Evolutionary conservation across 2,113 vertebrate genomes (phyloP).

Genomic region (Clarias gariepinus): DNA sequence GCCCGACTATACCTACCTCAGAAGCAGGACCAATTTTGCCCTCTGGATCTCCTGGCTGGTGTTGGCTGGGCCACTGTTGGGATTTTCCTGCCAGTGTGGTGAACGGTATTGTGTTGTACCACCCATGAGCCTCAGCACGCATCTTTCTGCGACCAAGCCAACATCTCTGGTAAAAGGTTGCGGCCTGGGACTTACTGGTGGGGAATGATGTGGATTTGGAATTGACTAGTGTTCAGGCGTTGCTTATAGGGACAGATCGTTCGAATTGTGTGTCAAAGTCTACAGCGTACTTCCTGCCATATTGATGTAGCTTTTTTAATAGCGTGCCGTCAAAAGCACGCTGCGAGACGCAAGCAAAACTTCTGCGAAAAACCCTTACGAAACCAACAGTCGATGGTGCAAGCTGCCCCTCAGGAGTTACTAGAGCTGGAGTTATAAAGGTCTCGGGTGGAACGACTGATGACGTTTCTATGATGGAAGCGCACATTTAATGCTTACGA

Average conservation of each 20-base stretch:
- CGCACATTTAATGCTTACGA: not conserved
- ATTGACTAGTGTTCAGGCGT: not conserved
- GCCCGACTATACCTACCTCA: no score
- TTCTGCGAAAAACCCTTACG: not conserved
- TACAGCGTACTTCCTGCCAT: not conserved
- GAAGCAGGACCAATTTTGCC: not conserved
- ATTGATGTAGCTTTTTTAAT: not conserved
- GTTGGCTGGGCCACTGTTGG: not conserved
- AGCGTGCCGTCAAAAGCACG: not conserved
- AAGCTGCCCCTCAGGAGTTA: not conserved
- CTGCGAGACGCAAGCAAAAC: not conserved
- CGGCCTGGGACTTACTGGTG: not conserved
- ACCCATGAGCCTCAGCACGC: not conserved
- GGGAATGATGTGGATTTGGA: not conserved
- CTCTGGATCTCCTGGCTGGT: not conserved
- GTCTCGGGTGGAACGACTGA: not conserved
- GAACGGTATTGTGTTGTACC: not conserved
- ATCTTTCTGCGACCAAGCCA: not conserved
- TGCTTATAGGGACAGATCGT: not conserved
- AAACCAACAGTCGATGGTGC: no score
- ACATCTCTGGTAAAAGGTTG: not conserved
- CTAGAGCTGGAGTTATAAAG: not conserved
- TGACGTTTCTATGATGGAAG: not conserved
- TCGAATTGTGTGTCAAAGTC: not conserved
- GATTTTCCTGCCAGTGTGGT: not conserved